phyloP scores from a whole-genome alignment of 2,888 invertebrate species.

The Aleiodes leptofemur region DNA sequence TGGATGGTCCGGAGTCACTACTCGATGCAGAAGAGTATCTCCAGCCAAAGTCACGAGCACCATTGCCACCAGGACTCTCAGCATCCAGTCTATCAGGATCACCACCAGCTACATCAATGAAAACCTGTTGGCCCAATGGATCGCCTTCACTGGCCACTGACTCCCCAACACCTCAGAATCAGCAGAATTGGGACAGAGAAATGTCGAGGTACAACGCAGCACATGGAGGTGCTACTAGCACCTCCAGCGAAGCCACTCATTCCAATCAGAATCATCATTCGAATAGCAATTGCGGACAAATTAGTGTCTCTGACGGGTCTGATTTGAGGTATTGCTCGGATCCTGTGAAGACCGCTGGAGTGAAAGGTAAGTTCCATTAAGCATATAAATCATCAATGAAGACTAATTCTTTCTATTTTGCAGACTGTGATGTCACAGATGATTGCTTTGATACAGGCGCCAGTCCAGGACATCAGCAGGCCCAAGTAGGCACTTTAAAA shows the following conservation, averaged over 20 bases:
- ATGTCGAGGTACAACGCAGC: slow-evolving; percentile 79
- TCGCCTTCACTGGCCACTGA: slow-evolving; percentile 76
- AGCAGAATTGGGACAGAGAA: slow-evolving; percentile 82
- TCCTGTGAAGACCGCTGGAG: slow-evolving; percentile 82
- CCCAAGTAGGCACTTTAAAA: slow-evolving; percentile 88
- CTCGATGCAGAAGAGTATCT: slow-evolving; percentile 94
- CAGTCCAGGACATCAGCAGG: slow-evolving; percentile 80
- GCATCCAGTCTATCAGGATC: slow-evolving; percentile 78
- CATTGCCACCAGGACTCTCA: slow-evolving; percentile 77
- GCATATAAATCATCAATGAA: background rate
- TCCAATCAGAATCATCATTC: slow-evolving; percentile 68
- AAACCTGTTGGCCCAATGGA: slow-evolving; percentile 78
- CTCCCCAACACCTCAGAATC: slow-evolving; percentile 79
- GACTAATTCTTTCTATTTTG: slow-evolving; percentile 25
- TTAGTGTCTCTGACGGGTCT: slow-evolving; percentile 69
- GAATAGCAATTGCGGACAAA: slow-evolving; percentile 69
- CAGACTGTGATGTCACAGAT: slow-evolving; percentile 74
- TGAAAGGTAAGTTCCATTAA: slow-evolving; percentile 69
- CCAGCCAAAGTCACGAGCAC: slow-evolving; percentile 85
- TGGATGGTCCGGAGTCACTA: slow-evolving; percentile 87
- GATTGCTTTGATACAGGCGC: slow-evolving; percentile 76
- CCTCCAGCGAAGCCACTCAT: slow-evolving; percentile 10
- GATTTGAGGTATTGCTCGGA: slow-evolving; percentile 86
- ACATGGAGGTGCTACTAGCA: slow-evolving; percentile 20
- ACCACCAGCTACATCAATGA: slow-evolving; percentile 78